Conservation (phyloP, 1,140 invertebrate species). For the Drosophila insularis region DNA sequence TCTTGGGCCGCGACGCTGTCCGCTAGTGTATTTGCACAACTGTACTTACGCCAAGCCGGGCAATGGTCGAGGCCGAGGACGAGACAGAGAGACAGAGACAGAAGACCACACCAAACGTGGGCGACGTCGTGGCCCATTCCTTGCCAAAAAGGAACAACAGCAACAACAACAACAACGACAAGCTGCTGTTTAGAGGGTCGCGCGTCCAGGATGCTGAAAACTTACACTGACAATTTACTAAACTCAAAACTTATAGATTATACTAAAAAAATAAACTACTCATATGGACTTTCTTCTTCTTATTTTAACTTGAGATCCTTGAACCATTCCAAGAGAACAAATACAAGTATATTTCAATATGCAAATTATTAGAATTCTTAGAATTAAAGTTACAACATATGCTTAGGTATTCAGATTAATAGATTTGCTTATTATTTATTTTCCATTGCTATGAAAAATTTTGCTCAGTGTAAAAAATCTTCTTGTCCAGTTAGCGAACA, state of each 20-base stretch:
- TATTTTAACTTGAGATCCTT: too few relatives aligned
- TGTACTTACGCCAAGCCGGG: constrained; percentile 74
- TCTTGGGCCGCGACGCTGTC: constrained; percentile 76
- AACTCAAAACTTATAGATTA: neutral
- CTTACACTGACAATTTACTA: constrained; percentile 34
- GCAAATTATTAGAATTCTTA: too few relatives aligned
- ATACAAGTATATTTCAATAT: too few relatives aligned
- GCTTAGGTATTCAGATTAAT: too few relatives aligned
- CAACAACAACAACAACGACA: constrained; percentile 55
- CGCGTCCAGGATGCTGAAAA: constrained; percentile 49
- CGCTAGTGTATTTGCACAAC: constrained; percentile 80
- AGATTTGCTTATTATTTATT: too few relatives aligned
- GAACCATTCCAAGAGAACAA: too few relatives aligned
- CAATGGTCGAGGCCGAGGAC: constrained; percentile 57
- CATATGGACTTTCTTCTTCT: too few relatives aligned
- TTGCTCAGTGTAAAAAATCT: constrained; percentile 65
- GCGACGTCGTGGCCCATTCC: constrained; percentile 61
- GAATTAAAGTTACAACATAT: too few relatives aligned
- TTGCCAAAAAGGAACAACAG: constrained; percentile 48
- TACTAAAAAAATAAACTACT: too few relatives aligned
- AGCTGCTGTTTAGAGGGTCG: constrained; percentile 59
- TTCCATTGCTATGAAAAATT: constrained; percentile 1
- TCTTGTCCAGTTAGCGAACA: constrained; percentile 79
- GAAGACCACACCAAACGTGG: constrained; percentile 46
- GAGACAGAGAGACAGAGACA: constrained; percentile 54